Conservation (phyloP, 1,140 invertebrate species). For the Microplitis demolitor region DNA sequence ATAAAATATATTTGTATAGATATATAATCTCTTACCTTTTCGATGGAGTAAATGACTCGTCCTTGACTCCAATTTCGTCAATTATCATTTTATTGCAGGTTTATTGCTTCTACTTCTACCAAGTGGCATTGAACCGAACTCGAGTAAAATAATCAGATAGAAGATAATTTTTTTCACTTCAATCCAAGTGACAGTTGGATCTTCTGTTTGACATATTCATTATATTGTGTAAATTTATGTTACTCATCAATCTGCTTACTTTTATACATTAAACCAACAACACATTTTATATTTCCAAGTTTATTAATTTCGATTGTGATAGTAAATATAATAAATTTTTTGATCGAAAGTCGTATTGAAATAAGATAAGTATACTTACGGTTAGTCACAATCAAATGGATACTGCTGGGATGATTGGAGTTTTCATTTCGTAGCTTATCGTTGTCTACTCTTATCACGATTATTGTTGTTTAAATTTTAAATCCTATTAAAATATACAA, state of each 20-base stretch:
- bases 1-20: conserved; percentile 3
- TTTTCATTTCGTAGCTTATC: conserved; percentile 6
- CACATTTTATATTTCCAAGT: too few species aligned
- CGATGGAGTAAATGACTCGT: conserved; percentile 24
- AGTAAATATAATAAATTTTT: too few species aligned
- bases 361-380: not conserved
- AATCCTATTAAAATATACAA: not conserved
- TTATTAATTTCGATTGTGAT: too few species aligned
- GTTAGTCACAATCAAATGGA: not conserved
- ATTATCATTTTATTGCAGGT: conserved; percentile 23
- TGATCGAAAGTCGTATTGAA: too few species aligned
- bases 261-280: too few species aligned
- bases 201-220: not conserved
- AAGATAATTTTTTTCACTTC: conserved; percentile 1
- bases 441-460: conserved; percentile 4
- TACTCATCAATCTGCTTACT: too few species aligned
- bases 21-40: conserved; percentile 22
- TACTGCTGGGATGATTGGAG: not conserved
- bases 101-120: not conserved
- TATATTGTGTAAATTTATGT: too few species aligned
- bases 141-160: not conserved
- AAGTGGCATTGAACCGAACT: not conserved
- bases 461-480: conserved; percentile 1
- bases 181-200: not conserved
- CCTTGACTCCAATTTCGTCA: conserved; percentile 12